Conservation (phyloP, 2,797 vertebrate genomes). For the Spea hammondii region DNA sequence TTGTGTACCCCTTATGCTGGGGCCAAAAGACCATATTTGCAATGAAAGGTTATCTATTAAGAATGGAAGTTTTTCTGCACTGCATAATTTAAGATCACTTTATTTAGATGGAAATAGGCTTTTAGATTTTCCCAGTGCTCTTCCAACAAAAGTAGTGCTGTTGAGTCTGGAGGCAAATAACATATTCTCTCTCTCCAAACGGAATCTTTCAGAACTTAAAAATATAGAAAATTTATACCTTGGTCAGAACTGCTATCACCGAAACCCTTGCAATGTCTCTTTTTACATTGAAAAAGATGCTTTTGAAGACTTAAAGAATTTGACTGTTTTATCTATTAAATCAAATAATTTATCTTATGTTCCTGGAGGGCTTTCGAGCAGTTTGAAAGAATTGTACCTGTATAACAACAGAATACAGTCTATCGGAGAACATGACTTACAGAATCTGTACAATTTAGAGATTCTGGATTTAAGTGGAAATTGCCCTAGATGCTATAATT, state of each 20-base stretch:
- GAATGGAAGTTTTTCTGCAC: constrained; percentile 71
- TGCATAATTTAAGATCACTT: constrained; percentile 76
- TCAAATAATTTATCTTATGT: constrained; percentile 85
- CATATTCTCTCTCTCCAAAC: constrained; percentile 74
- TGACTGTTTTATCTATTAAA: constrained; percentile 85
- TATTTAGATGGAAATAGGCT: constrained; percentile 93
- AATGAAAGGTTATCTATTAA: constrained; percentile 63
- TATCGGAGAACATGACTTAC: constrained; percentile 75
- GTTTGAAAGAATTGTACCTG: constrained; percentile 83
- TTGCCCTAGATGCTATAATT: constrained; percentile 90
- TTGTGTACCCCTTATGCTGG: constrained; percentile 83
- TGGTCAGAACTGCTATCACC: constrained; percentile 92
- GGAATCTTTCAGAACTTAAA: constrained; percentile 75
- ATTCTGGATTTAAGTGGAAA: constrained; percentile 91
- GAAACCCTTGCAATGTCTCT: constrained; percentile 87
- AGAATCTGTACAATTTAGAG: constrained; percentile 77
- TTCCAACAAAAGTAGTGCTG: constrained; percentile 77
- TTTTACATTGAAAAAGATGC: constrained; percentile 77
- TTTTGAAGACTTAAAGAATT: constrained; percentile 74
- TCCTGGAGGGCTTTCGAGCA: constrained; percentile 74
- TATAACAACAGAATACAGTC: constrained; percentile 85
- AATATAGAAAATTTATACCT: constrained; percentile 82
- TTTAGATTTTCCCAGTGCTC: constrained; percentile 74
- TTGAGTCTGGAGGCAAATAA: constrained; percentile 90
- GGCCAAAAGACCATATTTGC: constrained; percentile 83